Percentiles rank a stretch among this genome's conserved stretches.
phyloP scores from a whole-genome alignment of 2,888 invertebrate species.

The Papilio elwesi region DNA sequence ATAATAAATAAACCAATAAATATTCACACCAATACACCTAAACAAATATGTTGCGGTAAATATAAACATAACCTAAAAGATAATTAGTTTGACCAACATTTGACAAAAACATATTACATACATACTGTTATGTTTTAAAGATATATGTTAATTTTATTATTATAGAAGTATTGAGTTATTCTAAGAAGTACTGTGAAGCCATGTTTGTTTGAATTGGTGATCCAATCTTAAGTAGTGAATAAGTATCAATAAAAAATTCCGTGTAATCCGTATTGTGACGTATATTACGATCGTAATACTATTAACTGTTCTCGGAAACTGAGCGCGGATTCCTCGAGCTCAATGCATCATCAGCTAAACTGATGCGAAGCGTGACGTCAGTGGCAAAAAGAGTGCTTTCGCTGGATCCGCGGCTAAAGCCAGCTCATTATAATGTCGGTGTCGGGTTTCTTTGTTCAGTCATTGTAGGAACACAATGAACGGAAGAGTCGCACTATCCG shows the following conservation, averaged over 20 bases:
- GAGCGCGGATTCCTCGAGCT: conserved; percentile 37
- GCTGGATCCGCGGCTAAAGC: conserved; percentile 14
- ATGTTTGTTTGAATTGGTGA: no score
- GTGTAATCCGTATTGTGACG: neutral
- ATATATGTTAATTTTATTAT: no score
- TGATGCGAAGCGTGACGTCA: conserved; percentile 33
- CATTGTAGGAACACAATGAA: conserved; percentile 34
- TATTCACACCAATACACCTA: no score
- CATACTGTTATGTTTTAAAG: no score
- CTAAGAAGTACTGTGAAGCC: no score
- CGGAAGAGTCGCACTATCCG: conserved; percentile 36
- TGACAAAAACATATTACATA: no score
- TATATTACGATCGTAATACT: neutral
- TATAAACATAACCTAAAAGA: no score
- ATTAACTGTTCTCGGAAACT: conserved; percentile 38
- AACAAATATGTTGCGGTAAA: no score
- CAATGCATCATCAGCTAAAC: conserved; percentile 28
- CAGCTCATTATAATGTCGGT: conserved; percentile 29
- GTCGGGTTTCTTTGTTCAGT: conserved; percentile 36
- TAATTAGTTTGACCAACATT: no score
- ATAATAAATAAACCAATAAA: no score
- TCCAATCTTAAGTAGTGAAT: neutral
- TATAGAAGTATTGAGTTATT: no score
- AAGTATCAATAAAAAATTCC: conserved; percentile 2
- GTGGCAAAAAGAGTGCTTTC: conserved; percentile 31